Evolutionary conservation across 2,113 vertebrate genomes (phyloP).

Genomic region (Lipotes vexillifer): DNA sequence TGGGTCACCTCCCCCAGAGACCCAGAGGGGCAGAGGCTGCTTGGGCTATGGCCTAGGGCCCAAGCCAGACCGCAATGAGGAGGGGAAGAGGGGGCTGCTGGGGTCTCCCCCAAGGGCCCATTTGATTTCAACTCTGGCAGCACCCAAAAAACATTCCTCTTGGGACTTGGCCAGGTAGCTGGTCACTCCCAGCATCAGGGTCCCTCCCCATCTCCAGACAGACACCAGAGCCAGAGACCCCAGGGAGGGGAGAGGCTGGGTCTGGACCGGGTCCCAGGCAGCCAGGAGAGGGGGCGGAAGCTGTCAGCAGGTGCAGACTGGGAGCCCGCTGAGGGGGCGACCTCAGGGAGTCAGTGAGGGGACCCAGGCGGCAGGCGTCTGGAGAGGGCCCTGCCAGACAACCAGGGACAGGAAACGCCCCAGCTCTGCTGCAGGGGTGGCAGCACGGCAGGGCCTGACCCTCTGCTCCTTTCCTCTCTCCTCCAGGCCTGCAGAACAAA

Average conservation of each 20-base stretch:
- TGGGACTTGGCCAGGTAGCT: neutral
- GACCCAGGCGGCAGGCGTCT: fast-evolving
- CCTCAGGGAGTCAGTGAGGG: neutral
- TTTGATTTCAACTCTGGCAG: neutral
- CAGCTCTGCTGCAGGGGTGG: fast-evolving
- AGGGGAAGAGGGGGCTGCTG: no score
- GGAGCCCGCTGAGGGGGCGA: neutral
- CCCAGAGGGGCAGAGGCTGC: neutral
- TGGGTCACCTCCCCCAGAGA: neutral
- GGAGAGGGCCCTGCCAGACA: neutral
- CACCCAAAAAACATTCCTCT: neutral
- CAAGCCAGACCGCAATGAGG: fast-evolving
- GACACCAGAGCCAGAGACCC: neutral
- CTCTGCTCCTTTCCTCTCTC: neutral
- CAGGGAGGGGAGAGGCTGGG: no score
- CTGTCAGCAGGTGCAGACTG: fast-evolving
- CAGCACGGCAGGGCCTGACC: neutral
- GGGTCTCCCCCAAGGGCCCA: neutral
- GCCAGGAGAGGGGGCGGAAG: neutral
- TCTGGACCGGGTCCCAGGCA: neutral
- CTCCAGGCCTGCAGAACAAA: slow-evolving; percentile 89
- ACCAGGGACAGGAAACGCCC: neutral
- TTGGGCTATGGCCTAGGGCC: neutral
- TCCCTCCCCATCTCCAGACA: neutral
- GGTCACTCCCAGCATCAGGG: neutral